phyloP scores from a whole-genome alignment of 2,888 invertebrate genomes.

The Mechanitis messenoides region DNA sequence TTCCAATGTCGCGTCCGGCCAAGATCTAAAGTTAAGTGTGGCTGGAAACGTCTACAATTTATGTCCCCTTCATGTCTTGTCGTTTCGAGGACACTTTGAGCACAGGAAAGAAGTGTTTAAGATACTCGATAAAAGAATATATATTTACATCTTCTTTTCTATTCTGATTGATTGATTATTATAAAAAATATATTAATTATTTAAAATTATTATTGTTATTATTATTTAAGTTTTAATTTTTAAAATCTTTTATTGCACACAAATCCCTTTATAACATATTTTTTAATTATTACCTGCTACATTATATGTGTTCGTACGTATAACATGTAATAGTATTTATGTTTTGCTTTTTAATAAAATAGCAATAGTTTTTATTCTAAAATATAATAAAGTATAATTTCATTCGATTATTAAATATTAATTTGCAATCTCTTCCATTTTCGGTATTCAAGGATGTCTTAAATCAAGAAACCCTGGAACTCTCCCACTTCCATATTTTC shows the following conservation, averaged over 20 bases:
- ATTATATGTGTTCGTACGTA: too few species aligned
- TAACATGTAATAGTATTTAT: too few species aligned
- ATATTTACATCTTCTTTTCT: constrained; percentile 25
- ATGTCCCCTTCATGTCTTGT: constrained; percentile 31
- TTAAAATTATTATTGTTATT: too few species aligned
- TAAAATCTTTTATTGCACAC: too few species aligned
- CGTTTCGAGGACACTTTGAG: constrained; percentile 26
- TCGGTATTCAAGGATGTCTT: constrained; percentile 36
- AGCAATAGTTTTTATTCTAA: too few species aligned
- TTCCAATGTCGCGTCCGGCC: constrained; percentile 43
- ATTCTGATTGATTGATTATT: constrained; percentile 5
- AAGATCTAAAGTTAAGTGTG: constrained; percentile 51
- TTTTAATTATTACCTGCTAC: too few species aligned
- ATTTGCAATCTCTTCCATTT: constrained; percentile 39
- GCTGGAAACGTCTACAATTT: constrained; percentile 50
- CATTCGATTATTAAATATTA: too few species aligned
- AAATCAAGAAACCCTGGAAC: constrained; percentile 70
- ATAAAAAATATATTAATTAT: too few species aligned
- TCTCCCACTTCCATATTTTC: constrained; percentile 71
- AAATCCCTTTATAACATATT: too few species aligned
- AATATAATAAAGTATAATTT: too few species aligned
- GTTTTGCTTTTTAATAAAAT: too few species aligned
- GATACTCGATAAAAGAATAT: constrained; percentile 22
- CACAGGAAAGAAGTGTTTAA: constrained; percentile 28
- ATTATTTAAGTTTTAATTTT: too few species aligned